A percentile compares a stretch with the other conserved stretches of the same genome.
Evolutionary conservation across 2,113 vertebrate genomes (phyloP).

Genomic region (Sclerurus mexicanus): DNA sequence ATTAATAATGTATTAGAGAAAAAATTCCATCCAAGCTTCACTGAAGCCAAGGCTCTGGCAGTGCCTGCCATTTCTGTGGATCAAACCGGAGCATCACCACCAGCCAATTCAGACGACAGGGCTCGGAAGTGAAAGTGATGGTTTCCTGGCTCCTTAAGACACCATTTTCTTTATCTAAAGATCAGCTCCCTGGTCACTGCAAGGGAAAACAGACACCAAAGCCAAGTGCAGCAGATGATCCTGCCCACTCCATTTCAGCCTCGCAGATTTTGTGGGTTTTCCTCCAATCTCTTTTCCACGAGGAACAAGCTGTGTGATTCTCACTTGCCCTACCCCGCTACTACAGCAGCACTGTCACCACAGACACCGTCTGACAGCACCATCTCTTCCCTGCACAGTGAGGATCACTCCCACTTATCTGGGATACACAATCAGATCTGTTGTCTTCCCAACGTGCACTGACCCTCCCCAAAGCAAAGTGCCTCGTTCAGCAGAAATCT

Average conservation of each 20-base stretch:
- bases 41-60: background rate
- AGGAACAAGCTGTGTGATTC: background rate
- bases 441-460: rapidly evolving
- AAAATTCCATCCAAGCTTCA: background rate
- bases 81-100: background rate
- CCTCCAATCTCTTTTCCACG: background rate
- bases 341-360: background rate
- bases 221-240: background rate
- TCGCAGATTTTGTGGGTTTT: background rate
- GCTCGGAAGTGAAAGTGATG: rapidly evolving
- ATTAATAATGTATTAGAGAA: background rate
- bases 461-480: background rate
- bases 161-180: background rate
- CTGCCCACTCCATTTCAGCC: background rate
- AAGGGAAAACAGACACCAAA: background rate
- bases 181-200: background rate
- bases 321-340: background rate
- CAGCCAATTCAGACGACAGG: rapidly evolving
- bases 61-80: background rate
- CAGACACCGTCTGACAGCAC: background rate
- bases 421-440: background rate
- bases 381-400: background rate
- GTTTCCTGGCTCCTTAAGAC: background rate
- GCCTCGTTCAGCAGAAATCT: background rate
- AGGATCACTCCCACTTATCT: background rate